Evolutionary conservation across 2,888 invertebrate genomes (phyloP).

Genomic region (Dicranocentrus wangi): DNA sequence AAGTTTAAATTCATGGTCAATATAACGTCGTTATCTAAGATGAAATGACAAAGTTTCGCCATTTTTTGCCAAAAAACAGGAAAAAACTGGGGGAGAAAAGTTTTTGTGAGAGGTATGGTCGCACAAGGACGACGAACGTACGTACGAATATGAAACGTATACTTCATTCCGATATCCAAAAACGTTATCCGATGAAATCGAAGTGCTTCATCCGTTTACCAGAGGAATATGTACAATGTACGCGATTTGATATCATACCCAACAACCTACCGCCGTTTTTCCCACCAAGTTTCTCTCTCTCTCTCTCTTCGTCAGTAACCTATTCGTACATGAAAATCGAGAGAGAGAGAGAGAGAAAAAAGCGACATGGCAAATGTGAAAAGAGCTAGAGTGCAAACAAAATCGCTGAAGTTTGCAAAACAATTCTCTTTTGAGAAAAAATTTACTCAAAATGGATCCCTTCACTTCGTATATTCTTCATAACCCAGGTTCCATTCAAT

Average conservation of each 20-base stretch:
- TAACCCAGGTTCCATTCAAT: slow-evolving; percentile 40
- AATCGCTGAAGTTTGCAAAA: slow-evolving; percentile 55
- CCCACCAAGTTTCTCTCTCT: no score
- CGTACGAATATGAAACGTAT: no score
- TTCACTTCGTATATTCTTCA: slow-evolving; percentile 22
- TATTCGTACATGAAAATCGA: no score
- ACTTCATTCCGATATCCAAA: not conserved
- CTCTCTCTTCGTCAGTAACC: no score
- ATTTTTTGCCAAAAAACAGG: slow-evolving; percentile 28
- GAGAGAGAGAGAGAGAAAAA: not conserved
- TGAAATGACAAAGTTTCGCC: slow-evolving; percentile 50
- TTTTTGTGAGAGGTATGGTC: not conserved
- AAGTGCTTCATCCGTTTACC: slow-evolving; percentile 8
- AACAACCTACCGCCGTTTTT: no score
- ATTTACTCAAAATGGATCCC: slow-evolving; percentile 28
- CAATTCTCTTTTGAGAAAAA: slow-evolving; percentile 48
- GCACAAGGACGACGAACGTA: no score
- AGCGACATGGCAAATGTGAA: slow-evolving; percentile 31
- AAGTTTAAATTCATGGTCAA: slow-evolving; percentile 47
- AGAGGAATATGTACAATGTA: not conserved
- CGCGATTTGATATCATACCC: no score
- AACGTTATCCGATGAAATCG: not conserved
- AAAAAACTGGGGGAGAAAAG: not conserved
- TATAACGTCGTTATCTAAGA: slow-evolving; percentile 39
- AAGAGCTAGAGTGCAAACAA: slow-evolving; percentile 47